A percentile compares a stretch with the other conserved stretches of the same genome.
These are phyloP conservation scores for Gymnobelideus leadbeateri DNA, from an alignment of 2,113 vertebrate species.

Conservation along the genomic window DNA sequence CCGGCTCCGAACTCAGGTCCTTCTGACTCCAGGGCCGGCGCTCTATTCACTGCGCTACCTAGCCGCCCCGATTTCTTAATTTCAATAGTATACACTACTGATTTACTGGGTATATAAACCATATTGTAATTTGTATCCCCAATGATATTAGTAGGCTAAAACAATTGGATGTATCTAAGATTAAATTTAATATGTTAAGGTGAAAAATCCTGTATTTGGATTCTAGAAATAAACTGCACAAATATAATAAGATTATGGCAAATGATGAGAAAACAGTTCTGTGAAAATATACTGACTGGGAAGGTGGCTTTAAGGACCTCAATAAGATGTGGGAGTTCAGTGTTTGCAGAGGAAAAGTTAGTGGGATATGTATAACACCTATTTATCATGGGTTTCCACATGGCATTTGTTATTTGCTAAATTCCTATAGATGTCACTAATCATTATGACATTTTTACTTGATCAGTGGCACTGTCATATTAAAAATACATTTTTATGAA, in stretches of 20 bases:
- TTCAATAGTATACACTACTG: background rate
- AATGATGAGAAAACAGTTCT: background rate
- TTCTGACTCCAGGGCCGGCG: too few relatives aligned
- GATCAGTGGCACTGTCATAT: background rate
- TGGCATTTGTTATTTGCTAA: background rate
- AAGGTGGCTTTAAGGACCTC: background rate
- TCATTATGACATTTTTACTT: background rate
- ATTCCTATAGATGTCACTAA: background rate
- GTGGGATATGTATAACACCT: background rate
- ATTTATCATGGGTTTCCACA: background rate
- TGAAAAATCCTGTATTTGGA: background rate
- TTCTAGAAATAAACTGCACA: background rate
- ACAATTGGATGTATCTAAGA: background rate
- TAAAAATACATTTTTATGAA: background rate
- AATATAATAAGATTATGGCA: background rate
- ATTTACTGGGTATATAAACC: background rate
- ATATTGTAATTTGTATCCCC: background rate
- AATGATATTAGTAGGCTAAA: background rate
- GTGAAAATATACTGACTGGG: background rate
- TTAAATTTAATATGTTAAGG: background rate
- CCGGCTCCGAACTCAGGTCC: too few relatives aligned
- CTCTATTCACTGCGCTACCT: too few relatives aligned
- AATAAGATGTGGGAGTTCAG: background rate
- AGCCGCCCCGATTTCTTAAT: constrained; percentile 1
- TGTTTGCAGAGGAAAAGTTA: background rate